Percentiles rank a stretch among this genome's conserved stretches.
Evolutionary conservation across 2,888 invertebrate species (phyloP).

Genomic region (Drosophila limbata): DNA sequence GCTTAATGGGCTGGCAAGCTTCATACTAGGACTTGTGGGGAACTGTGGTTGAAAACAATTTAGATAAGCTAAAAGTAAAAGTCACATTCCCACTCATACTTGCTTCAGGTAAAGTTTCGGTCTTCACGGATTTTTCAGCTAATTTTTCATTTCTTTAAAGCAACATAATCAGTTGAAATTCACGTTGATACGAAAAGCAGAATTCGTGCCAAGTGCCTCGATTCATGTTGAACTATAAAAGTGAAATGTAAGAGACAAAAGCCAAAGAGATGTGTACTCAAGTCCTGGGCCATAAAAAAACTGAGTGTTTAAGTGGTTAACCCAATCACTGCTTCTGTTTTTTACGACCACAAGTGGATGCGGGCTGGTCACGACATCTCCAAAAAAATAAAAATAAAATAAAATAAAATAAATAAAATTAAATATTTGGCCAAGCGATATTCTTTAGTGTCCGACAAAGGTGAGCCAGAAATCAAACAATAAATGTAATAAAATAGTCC

Average conservation of each 20-base stretch:
- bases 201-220: conserved; percentile 33
- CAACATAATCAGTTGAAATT: conserved; percentile 69
- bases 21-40: conserved; percentile 41
- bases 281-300: conserved; percentile 72
- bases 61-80: conserved; percentile 63
- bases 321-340: conserved; percentile 48
- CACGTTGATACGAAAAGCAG: conserved; percentile 31
- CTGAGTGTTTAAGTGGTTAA: conserved; percentile 64
- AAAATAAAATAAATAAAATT: conserved; percentile 24
- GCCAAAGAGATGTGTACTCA: conserved; percentile 63
- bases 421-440: conserved; percentile 38
- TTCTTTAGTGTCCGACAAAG: conserved; percentile 20
- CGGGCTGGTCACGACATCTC: conserved; percentile 55
- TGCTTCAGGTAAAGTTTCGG: background rate
- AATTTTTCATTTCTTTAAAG: conserved; percentile 27
- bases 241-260: conserved; percentile 65
- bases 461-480: conserved; percentile 69
- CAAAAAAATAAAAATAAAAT: conserved; percentile 13
- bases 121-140: background rate
- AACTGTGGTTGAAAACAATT: conserved; percentile 62
- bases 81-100: conserved; percentile 5
- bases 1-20: conserved; percentile 64
- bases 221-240: conserved; percentile 61
- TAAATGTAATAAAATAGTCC: conserved; percentile 70
- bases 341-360: conserved; percentile 59